Conservation (phyloP, 2,888 invertebrate genomes). For the Drosophila neonasuta region DNA sequence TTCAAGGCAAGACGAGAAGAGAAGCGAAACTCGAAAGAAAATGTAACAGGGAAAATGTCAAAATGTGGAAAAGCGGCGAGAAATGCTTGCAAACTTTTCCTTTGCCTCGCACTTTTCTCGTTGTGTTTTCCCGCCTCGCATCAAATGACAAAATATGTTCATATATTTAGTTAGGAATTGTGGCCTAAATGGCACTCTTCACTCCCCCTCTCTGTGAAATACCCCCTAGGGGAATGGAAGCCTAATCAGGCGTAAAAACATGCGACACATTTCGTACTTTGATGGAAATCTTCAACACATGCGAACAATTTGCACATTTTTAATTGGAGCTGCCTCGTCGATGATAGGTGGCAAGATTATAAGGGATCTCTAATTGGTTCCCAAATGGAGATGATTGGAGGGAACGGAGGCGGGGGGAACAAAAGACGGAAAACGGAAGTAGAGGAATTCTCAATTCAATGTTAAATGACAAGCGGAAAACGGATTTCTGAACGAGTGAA, state of each 20-base stretch:
- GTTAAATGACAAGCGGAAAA: constrained; percentile 69
- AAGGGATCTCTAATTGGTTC: constrained; percentile 57
- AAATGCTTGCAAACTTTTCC: constrained; percentile 22
- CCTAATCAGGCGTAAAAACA: constrained; percentile 63
- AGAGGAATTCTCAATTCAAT: constrained; percentile 40
- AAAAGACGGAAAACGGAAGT: constrained; percentile 4
- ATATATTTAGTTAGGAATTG: constrained; percentile 34
- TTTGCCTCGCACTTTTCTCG: constrained; percentile 7
- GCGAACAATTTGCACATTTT: constrained; percentile 58
- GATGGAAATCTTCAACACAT: constrained; percentile 43
- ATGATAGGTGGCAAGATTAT: constrained; percentile 50
- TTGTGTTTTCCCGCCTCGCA: constrained; percentile 8
- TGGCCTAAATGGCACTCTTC: constrained; percentile 15
- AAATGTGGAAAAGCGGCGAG: constrained; percentile 34
- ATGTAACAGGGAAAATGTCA: constrained; percentile 25
- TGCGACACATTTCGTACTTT: constrained; percentile 43
- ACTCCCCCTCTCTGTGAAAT: not conserved
- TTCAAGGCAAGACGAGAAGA: constrained; percentile 53
- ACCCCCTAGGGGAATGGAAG: not conserved
- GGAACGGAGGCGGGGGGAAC: not conserved
- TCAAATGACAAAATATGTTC: constrained; percentile 43
- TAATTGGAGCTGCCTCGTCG: constrained; percentile 52
- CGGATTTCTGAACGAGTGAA: constrained; percentile 69
- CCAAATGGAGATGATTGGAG: constrained; percentile 6
- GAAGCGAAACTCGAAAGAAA: constrained; percentile 5